Evolutionary conservation across 2,888 invertebrate genomes (phyloP), one percentile per base, ranked within the genome.

Genomic region (Cyclophora punctaria): DNA sequence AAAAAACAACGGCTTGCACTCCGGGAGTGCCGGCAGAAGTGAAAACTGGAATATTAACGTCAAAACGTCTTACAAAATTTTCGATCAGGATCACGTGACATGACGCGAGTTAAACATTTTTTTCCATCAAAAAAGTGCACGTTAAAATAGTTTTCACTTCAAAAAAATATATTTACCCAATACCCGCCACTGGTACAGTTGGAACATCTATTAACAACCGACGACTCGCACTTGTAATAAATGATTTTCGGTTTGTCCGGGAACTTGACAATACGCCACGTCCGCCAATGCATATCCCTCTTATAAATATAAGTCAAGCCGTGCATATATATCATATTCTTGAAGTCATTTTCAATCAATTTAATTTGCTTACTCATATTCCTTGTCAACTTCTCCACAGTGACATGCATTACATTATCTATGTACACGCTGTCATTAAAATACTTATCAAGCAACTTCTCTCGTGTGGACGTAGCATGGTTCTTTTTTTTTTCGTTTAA

Each of bases 251-350:
- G 52, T 2, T 51, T 59, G 37, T 58, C 67, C 5, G 62, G 56
- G 37, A 60, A 58, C 7, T 53, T 49, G 1, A 81, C 64, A 52
- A 66, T 61, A 20, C 83, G 58, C 82, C 81, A 83, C 0, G 84
- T 83, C 2, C 83, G 57, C 84, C 84, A 84, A 50, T 63, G 59
- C 1, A 63, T 54, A 51, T 72, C 79, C 47, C 83, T 72, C 62
- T 77, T 81, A 44, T 67, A 83, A 6, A 63, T 62, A 56, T 76
- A 80, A 40, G 67, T 77, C 0, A 75, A 57, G 0, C 73, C 78
- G 2, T 66, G 57, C 79, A 82, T 81, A 0, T 62, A 57, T 0
- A 83, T 44, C 3, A 78, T 43, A 0, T 66, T 58, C 46, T 60
- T 67, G 40, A 77, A 79, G 35, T 71, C 74, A 0, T 54, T 56